A percentile compares a stretch with the other conserved stretches of the same genome.
Conservation (phyloP, 37 sponge, comb jelly and placozoan genomes). For the Halichondria panicea region DNA sequence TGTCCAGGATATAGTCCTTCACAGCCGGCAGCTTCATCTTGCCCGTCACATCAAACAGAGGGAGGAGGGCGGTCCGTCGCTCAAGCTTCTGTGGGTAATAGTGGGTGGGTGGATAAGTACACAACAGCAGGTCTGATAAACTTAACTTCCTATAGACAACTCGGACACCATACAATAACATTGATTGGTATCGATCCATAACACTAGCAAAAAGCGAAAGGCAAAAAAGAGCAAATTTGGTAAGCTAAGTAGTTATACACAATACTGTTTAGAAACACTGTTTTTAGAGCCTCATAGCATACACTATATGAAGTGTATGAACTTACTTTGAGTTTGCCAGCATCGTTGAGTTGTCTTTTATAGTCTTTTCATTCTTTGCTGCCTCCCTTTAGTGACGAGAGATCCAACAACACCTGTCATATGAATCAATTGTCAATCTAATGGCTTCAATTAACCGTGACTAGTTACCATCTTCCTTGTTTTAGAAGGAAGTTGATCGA, state of each 20-base stretch:
- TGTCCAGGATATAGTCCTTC: slow-evolving; percentile 75
- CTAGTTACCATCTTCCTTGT: slow-evolving; percentile 70
- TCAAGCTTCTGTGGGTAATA: slow-evolving; percentile 26
- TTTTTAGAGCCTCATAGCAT: no score
- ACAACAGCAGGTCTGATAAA: no score
- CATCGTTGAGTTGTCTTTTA: slow-evolving; percentile 38
- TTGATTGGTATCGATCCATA: no score
- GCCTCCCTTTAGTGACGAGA: slow-evolving; percentile 17
- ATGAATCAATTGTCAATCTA: background rate
- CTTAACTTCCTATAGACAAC: no score
- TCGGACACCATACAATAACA: no score
- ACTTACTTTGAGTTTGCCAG: slow-evolving; percentile 58
- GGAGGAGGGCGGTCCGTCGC: slow-evolving; percentile 38
- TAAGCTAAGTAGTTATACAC: no score
- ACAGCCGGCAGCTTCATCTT: slow-evolving; percentile 73
- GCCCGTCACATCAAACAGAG: slow-evolving; percentile 70
- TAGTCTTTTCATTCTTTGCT: slow-evolving; percentile 45
- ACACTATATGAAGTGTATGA: no score
- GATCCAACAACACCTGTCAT: slow-evolving; percentile 51
- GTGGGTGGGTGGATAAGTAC: no score
- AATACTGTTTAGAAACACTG: no score
- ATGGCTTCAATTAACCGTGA: background rate
- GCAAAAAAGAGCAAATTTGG: no score
- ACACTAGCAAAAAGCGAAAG: no score
- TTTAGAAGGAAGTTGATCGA: slow-evolving; percentile 84